Evolutionary conservation across 2,888 invertebrate genomes (phyloP), one percentile per base, ranked within the genome.

Genomic region (Sinohyriopsis cumingii): DNA sequence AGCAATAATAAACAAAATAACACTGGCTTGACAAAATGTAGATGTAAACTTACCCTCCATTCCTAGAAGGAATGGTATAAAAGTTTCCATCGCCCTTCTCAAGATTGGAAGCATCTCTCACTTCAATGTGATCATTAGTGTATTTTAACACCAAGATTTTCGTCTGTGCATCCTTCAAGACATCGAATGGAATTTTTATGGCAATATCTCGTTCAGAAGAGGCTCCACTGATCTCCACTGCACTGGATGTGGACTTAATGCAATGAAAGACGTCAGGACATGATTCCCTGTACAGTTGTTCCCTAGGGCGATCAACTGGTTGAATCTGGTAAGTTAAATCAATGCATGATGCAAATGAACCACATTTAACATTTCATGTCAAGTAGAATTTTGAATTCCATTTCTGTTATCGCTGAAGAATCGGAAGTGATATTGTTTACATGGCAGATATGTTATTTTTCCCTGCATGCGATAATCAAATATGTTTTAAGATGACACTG

Each of bases 91-190:
- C 71, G 5, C 67, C 12, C 25, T 62, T 57, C 54, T 69, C 64
- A 18, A 73, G 53, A n/a, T 62, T 68, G 6, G 70, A 72, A 12
- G 65, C 71, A 33, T 77, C 75, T 45, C 63, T 69, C 15, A 77
- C 67, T 64, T 77, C 77, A 20, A 75, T 66, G 33, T 70, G 69
- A 53, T 77, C 75, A 60, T 71, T 71, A 12, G 71, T 68, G 54
- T 77, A 77, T 20, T 72, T 69, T 19, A 77, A 68, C 24, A 77
- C 75, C 22, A 77, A 59, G 55, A 77, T 73, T 63, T 77, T 77
- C 5, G 77, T 75, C 33, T 77, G 67, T 22, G 69, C 55, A 12
- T 73, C 68, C 24, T 45, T 71, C 0, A 77, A 67, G 18, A 71
- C 70, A 9, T 71, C 67, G 45, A 75, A 73, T 15, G 77, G 77